These are phyloP conservation scores for Microcebus jonahi DNA, from an alignment of 2,113 vertebrate genomes.

Conservation along the genomic window DNA sequence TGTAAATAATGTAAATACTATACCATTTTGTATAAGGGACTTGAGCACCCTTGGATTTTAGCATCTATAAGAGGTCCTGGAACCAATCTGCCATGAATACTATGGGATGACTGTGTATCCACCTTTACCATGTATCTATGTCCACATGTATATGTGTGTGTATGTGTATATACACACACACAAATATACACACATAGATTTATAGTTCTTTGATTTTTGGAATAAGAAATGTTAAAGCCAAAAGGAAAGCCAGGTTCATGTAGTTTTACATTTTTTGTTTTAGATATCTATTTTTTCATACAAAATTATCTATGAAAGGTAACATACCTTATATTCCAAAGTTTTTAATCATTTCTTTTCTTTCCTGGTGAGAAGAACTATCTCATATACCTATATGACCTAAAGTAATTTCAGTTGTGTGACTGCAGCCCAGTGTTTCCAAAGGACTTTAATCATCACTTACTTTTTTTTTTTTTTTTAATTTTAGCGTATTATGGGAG, in stretches of 20 bases:
- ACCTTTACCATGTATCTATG: too few relatives aligned
- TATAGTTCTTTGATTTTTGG: background rate
- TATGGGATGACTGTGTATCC: background rate
- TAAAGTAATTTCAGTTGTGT: background rate
- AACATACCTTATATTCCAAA: background rate
- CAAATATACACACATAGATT: background rate
- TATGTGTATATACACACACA: too few relatives aligned
- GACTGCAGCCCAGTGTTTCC: background rate
- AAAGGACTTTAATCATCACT: background rate
- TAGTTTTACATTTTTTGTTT: background rate
- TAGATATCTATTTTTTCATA: slow-evolving; percentile 9
- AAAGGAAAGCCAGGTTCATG: background rate
- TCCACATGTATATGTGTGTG: too few relatives aligned
- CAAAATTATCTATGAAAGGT: background rate
- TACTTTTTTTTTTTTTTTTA: background rate
- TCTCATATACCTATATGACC: background rate
- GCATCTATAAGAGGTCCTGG: background rate
- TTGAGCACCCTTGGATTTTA: background rate
- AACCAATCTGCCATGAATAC: background rate
- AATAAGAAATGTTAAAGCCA: slow-evolving; percentile 17
- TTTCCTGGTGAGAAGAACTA: background rate
- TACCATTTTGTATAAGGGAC: background rate
- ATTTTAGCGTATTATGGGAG: too few relatives aligned
- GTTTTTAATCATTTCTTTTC: background rate
- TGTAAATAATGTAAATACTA: background rate